Percentiles rank a stretch among this genome's conserved stretches.
These are phyloP conservation scores for Lathamus discolor DNA, from an alignment of 2,113 vertebrate species.

Conservation along the genomic window DNA sequence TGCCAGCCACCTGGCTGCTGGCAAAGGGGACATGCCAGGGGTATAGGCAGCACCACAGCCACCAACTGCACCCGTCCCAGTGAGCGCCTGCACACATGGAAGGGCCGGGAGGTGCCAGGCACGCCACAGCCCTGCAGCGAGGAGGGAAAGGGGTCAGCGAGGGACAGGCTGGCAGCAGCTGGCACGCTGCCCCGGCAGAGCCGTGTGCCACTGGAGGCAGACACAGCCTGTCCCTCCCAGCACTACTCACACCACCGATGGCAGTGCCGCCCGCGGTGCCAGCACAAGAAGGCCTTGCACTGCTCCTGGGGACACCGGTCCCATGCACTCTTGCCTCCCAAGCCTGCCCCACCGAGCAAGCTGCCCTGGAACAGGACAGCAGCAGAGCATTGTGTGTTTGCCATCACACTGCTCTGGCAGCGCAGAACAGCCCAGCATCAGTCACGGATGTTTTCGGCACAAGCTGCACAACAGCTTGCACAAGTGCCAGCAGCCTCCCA, in stretches of 20 bases:
- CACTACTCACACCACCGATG: fast-evolving
- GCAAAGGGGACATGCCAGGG: background rate
- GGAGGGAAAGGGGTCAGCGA: background rate
- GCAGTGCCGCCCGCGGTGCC: background rate
- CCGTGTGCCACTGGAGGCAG: fast-evolving
- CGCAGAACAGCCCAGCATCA: background rate
- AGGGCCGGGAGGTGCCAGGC: background rate
- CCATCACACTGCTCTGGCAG: background rate
- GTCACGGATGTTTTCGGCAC: background rate
- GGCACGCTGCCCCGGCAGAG: background rate
- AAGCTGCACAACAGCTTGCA: background rate
- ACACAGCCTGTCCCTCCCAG: fast-evolving
- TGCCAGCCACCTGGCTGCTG: background rate
- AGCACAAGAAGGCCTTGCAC: background rate
- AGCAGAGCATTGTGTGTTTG: background rate
- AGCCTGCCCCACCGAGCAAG: fast-evolving
- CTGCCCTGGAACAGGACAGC: fast-evolving
- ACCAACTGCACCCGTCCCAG: background rate
- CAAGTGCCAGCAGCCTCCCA: background rate
- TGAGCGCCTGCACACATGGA: background rate
- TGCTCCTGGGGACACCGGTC: background rate
- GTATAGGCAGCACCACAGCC: fast-evolving
- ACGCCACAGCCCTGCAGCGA: fast-evolving
- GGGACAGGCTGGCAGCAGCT: background rate
- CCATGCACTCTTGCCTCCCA: fast-evolving